Percentiles rank a stretch among this genome's conserved stretches.
phyloP scores from a whole-genome alignment of 2,113 vertebrate genomes.

The Stomatorhinus ivindoensis region DNA sequence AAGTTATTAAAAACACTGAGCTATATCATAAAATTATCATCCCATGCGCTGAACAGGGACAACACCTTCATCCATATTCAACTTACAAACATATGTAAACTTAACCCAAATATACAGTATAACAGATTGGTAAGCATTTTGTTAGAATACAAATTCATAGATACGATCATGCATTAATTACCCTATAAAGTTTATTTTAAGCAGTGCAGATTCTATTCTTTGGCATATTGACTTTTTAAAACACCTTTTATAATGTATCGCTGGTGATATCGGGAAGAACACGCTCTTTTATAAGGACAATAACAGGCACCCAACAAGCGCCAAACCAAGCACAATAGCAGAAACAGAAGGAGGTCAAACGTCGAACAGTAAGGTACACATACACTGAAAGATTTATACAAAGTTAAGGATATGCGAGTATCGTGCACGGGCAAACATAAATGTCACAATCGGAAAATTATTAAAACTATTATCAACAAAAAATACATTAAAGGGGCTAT shows the following conservation, averaged over 20 bases:
- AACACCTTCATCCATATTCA: neutral
- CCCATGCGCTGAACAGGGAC: neutral
- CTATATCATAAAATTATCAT: neutral
- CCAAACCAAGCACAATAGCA: no score
- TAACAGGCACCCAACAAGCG: no score
- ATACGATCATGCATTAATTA: neutral
- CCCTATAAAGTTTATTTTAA: neutral
- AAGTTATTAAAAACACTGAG: neutral
- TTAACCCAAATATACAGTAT: neutral
- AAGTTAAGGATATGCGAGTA: no score
- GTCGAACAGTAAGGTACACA: no score
- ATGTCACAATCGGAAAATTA: no score
- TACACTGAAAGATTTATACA: no score
- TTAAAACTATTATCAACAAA: no score
- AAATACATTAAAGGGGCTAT: no score
- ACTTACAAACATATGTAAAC: neutral
- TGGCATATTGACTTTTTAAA: neutral
- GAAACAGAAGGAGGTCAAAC: no score
- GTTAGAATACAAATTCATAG: neutral
- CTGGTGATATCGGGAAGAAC: neutral
- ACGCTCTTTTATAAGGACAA: no score
- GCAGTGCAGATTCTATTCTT: neutral
- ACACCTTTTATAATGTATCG: neutral
- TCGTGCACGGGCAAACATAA: no score
- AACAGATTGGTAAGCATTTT: neutral